Conservation (phyloP, 2,888 invertebrate genomes). For the Dynastes maya region DNA sequence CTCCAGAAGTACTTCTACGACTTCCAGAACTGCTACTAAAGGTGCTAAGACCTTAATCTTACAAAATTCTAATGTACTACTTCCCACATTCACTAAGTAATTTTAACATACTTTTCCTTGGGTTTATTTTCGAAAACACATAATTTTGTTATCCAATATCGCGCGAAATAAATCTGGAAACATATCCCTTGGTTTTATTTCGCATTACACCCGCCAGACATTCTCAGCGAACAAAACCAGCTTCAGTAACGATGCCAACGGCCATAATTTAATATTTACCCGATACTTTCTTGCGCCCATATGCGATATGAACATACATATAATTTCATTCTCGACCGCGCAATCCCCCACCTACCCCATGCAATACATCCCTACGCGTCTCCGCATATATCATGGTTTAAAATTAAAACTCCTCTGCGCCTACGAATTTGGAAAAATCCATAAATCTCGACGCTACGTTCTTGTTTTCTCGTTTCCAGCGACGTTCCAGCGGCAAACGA, state of each 20-base stretch:
- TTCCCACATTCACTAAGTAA: not conserved
- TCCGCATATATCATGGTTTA: not conserved
- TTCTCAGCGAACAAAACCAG: not conserved
- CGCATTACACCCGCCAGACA: not conserved
- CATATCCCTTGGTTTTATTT: not conserved
- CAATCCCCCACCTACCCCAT: not conserved
- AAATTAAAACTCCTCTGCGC: slow-evolving; percentile 1
- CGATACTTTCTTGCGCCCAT: slow-evolving; percentile 12
- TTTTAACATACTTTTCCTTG: not conserved
- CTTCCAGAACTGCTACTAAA: too few relatives aligned
- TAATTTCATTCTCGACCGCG: not conserved
- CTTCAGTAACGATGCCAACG: not conserved
- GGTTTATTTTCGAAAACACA: not conserved
- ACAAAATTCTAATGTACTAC: not conserved
- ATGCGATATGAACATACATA: not conserved
- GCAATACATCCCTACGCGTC: not conserved
- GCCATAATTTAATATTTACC: slow-evolving; percentile 6
- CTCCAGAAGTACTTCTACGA: too few relatives aligned
- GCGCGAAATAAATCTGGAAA: not conserved
- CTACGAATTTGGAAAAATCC: not conserved
- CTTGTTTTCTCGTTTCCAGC: not conserved
- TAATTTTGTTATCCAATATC: not conserved
- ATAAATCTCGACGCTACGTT: not conserved
- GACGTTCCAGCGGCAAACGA: not conserved
- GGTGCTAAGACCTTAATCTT: not conserved